Percentiles rank a stretch among this genome's conserved stretches.
Conservation (phyloP, 2,113 vertebrate species). For the Hemiscyllium ocellatum region DNA sequence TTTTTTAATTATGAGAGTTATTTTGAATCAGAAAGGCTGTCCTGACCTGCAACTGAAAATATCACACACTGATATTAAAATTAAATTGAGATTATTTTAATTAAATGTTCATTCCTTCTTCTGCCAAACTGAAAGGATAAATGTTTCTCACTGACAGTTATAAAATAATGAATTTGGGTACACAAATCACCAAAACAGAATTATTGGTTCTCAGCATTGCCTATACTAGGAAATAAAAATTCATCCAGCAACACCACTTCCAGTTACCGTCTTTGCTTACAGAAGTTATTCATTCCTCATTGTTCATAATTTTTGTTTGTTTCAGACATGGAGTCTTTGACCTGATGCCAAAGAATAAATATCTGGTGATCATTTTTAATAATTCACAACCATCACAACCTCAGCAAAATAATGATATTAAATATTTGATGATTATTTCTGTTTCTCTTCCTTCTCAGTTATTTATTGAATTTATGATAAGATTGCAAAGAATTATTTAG, state of each 20-base stretch:
- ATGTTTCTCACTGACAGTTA: neutral
- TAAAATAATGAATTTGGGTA: neutral
- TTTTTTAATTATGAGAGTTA: neutral
- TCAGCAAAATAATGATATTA: too few species aligned
- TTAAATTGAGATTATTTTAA: neutral
- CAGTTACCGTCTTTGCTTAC: neutral
- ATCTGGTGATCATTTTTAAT: neutral
- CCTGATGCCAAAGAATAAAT: neutral
- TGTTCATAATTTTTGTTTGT: neutral
- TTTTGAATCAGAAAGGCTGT: neutral
- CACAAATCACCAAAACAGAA: neutral
- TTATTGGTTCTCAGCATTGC: neutral
- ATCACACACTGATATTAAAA: neutral
- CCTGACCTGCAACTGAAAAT: neutral
- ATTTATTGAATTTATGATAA: neutral
- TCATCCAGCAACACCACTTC: neutral
- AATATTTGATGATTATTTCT: slow-evolving; percentile 8
- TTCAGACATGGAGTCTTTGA: neutral
- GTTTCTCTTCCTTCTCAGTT: neutral
- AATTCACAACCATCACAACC: neutral
- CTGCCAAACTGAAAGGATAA: neutral
- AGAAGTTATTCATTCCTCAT: neutral
- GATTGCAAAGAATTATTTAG: neutral
- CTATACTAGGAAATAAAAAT: neutral
- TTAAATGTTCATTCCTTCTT: neutral